phyloP scores from a whole-genome alignment of 2,888 invertebrate species.

The Himalopsyche kuldschensis region DNA sequence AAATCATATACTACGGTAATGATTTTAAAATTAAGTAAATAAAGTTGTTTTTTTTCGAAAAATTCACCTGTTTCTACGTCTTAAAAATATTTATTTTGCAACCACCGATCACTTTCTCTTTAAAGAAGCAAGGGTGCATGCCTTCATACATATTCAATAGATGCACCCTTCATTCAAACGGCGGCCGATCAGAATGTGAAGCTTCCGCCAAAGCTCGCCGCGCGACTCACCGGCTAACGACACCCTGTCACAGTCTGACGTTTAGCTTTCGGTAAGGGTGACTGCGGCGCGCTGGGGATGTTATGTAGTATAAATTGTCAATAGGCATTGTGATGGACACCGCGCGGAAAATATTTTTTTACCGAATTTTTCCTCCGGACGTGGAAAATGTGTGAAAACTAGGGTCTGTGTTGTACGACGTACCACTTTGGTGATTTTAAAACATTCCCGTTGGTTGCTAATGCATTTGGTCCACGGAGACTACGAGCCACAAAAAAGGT shows the following conservation, averaged over 20 bases:
- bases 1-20: neutral
- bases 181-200: constrained; percentile 41
- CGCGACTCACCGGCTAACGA: constrained; percentile 45
- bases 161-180: constrained; percentile 57
- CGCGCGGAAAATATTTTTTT: constrained; percentile 17
- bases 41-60: too few relatives aligned
- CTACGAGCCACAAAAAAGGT: too few relatives aligned
- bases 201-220: constrained; percentile 12
- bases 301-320: constrained; percentile 38
- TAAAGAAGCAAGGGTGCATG: constrained; percentile 43
- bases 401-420: neutral
- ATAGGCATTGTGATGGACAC: constrained; percentile 40
- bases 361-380: neutral
- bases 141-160: constrained; percentile 68
- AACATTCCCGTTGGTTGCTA: neutral
- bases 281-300: constrained; percentile 19
- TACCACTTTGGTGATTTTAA: neutral
- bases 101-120: constrained; percentile 37
- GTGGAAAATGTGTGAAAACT: neutral
- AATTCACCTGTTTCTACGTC: neutral
- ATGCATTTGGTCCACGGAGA: neutral
- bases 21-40: neutral
- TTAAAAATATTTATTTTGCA: neutral
- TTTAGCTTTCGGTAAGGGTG: constrained; percentile 4
- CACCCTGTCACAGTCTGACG: constrained; percentile 42